phyloP scores from a whole-genome alignment of 2,113 vertebrate species.

The Macrotus californicus region DNA sequence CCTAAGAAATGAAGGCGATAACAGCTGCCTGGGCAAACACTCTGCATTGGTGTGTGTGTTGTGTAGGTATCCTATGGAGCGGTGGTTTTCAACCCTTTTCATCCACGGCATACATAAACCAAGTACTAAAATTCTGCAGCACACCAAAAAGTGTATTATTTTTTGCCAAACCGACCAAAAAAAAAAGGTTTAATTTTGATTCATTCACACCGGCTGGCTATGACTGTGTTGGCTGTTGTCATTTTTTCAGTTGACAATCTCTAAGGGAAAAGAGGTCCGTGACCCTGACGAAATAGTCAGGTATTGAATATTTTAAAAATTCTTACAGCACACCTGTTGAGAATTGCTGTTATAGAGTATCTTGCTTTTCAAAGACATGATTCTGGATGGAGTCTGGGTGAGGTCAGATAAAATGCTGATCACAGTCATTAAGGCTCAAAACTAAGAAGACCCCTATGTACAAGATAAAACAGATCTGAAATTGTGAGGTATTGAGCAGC shows the following conservation, averaged over 20 bases:
- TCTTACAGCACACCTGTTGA: not conserved
- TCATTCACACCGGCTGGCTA: not conserved
- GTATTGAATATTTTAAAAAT: not conserved
- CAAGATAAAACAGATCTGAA: not conserved
- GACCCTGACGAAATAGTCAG: not conserved
- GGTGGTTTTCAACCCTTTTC: not conserved
- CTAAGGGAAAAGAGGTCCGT: not conserved
- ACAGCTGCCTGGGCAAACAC: not conserved
- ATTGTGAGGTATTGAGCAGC: not conserved
- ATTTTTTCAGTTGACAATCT: not conserved
- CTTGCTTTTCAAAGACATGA: not conserved
- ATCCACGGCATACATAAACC: not conserved
- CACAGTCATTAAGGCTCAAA: not conserved
- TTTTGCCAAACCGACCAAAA: not conserved
- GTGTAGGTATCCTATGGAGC: not conserved
- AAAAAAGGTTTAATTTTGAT: not conserved
- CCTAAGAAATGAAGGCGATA: not conserved
- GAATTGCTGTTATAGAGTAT: not conserved
- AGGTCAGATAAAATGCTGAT: not conserved
- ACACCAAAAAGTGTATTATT: not conserved
- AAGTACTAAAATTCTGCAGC: not conserved
- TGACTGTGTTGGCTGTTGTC: not conserved
- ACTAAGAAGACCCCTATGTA: not conserved
- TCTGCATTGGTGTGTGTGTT: not conserved
- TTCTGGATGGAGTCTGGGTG: not conserved